phyloP scores from a whole-genome alignment of 2,888 invertebrate species.

The Anthrax anthrax region DNA sequence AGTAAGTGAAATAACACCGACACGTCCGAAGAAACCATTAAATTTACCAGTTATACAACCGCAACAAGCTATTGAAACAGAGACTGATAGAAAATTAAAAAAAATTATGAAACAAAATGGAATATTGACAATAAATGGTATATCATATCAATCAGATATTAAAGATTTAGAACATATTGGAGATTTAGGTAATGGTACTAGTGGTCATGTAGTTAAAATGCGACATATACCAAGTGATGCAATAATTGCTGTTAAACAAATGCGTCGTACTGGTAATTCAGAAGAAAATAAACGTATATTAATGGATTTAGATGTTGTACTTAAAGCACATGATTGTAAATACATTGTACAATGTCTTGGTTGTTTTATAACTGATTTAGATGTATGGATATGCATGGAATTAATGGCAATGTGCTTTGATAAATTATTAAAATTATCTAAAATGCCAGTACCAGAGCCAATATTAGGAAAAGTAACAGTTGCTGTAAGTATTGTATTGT shows the following conservation, averaged over 20 bases:
- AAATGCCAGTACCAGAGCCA: constrained; percentile 84
- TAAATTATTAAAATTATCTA: constrained; percentile 76
- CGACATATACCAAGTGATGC: constrained; percentile 69
- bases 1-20: constrained; percentile 36
- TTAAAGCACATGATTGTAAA: constrained; percentile 93
- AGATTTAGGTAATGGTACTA: constrained; percentile 87
- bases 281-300: constrained; percentile 97
- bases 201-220: constrained; percentile 97
- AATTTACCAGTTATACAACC: constrained; percentile 41
- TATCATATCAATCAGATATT: constrained; percentile 64
- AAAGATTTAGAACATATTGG: constrained; percentile 74
- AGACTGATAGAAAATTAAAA: constrained; percentile 70
- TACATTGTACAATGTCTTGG: constrained; percentile 96
- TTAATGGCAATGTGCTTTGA: constrained; percentile 98
- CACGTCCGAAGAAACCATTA: constrained; percentile 37
- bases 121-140: constrained; percentile 67
- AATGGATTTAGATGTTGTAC: constrained; percentile 96
- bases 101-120: constrained; percentile 92
- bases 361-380: constrained; percentile 92
- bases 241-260: constrained; percentile 94
- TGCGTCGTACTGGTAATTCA: constrained; percentile 90
- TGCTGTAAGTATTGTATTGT: constrained; percentile 50
- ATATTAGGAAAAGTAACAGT: constrained; percentile 95
- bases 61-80: constrained; percentile 45
- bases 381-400: constrained; percentile 99